phyloP scores from a whole-genome alignment of 2,797 vertebrate genomes.

The Tolypeutes matacus region DNA sequence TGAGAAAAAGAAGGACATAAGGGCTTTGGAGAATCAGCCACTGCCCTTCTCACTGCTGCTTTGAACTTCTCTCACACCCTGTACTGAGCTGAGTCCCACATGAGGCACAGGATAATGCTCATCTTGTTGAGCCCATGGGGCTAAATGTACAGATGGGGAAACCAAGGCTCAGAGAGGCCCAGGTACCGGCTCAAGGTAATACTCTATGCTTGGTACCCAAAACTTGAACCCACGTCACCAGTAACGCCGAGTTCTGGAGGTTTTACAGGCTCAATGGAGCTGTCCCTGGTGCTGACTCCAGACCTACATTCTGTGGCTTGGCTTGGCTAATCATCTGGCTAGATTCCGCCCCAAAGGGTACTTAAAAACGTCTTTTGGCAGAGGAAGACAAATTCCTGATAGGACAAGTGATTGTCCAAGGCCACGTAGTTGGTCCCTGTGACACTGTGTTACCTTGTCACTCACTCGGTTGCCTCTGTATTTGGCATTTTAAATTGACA shows the following conservation, averaged over 20 bases:
- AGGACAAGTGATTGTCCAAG: neutral
- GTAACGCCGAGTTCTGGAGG: neutral
- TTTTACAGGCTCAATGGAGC: neutral
- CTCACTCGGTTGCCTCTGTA: neutral
- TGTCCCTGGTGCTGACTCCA: constrained; percentile 66
- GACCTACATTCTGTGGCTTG: neutral
- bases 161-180: neutral
- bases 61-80: neutral
- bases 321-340: neutral
- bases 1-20: neutral
- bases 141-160: neutral
- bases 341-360: neutral
- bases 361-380: neutral
- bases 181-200: neutral
- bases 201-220: neutral
- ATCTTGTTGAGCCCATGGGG: neutral
- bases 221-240: neutral
- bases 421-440: neutral
- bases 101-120: neutral
- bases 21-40: neutral
- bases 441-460: neutral
- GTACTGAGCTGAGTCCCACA: neutral
- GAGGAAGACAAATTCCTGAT: neutral
- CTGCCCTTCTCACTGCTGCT: neutral
- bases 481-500: neutral